These are phyloP conservation scores for Leucophenga varia DNA, from an alignment of 1,140 invertebrate genomes.

Conservation along the genomic window DNA sequence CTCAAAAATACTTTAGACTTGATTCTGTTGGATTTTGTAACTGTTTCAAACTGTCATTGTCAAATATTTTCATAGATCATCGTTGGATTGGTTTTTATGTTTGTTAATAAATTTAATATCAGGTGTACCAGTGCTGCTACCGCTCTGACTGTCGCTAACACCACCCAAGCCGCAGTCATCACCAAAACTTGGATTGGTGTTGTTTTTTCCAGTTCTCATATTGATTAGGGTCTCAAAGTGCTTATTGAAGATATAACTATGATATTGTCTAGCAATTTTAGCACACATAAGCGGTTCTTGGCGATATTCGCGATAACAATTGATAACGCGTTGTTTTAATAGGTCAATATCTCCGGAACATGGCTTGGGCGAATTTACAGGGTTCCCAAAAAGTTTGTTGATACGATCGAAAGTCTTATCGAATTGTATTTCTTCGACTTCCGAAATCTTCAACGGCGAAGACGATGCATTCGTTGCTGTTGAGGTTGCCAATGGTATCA, in stretches of 20 bases:
- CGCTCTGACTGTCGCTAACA: too few species aligned
- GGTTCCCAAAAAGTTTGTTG: conserved; percentile 24
- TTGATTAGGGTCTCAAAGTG: conserved; percentile 20
- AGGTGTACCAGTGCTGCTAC: too few species aligned
- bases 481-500: neutral
- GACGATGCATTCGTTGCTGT: conserved; percentile 8
- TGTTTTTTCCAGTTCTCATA: neutral
- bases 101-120: too few species aligned
- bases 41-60: too few species aligned
- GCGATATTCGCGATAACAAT: conserved; percentile 25
- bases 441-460: conserved; percentile 19
- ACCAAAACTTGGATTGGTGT: too few species aligned
- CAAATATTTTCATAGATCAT: too few species aligned
- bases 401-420: conserved; percentile 28
- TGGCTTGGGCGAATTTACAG: conserved; percentile 25
- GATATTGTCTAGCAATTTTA: conserved; percentile 27
- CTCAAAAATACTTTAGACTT: too few species aligned
- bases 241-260: conserved; percentile 26
- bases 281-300: conserved; percentile 31
- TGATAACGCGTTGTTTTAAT: conserved; percentile 23
- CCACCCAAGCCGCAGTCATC: too few species aligned
- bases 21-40: too few species aligned
- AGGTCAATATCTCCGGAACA: conserved; percentile 19
- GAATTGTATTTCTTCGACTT: conserved; percentile 33
- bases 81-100: too few species aligned